These are phyloP conservation scores for Siphonodentalium dalli DNA, from an alignment of 2,888 invertebrate species.

Conservation along the genomic window DNA sequence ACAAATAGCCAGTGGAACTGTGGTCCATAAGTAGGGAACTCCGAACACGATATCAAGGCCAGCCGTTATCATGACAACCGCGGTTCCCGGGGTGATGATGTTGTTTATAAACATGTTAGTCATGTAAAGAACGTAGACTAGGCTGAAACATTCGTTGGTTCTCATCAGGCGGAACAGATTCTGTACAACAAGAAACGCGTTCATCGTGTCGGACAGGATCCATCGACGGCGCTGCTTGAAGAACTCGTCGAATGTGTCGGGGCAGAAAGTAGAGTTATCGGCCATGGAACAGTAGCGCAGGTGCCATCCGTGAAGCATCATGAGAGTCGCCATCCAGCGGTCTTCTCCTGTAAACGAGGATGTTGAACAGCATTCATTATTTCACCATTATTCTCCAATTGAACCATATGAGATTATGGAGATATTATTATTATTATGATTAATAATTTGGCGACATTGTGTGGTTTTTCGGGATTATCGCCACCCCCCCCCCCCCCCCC, in stretches of 20 bases:
- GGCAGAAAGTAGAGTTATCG: constrained; percentile 44
- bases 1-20: constrained; percentile 26
- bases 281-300: constrained; percentile 43
- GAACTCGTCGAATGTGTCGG: constrained; percentile 41
- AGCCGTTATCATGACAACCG: constrained; percentile 41
- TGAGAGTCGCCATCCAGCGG: constrained; percentile 47
- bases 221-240: constrained; percentile 42
- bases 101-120: constrained; percentile 43
- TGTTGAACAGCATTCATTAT: neutral
- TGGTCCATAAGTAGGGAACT: constrained; percentile 35
- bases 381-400: too few relatives aligned
- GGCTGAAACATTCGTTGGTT: constrained; percentile 40
- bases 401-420: too few relatives aligned
- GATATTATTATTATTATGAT: too few relatives aligned
- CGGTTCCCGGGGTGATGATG: constrained; percentile 40
- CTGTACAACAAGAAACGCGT: constrained; percentile 38
- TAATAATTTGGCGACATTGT: too few relatives aligned
- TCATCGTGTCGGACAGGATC: constrained; percentile 45
- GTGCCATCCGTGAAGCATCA: constrained; percentile 48
- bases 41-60: constrained; percentile 40
- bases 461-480: too few relatives aligned
- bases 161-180: constrained; percentile 34
- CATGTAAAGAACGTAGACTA: constrained; percentile 39
- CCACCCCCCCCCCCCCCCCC: too few relatives aligned
- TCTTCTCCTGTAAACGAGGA: constrained; percentile 35